Evolutionary conservation across 2,888 invertebrate genomes (phyloP).

Genomic region (Herminia tarsipennalis): DNA sequence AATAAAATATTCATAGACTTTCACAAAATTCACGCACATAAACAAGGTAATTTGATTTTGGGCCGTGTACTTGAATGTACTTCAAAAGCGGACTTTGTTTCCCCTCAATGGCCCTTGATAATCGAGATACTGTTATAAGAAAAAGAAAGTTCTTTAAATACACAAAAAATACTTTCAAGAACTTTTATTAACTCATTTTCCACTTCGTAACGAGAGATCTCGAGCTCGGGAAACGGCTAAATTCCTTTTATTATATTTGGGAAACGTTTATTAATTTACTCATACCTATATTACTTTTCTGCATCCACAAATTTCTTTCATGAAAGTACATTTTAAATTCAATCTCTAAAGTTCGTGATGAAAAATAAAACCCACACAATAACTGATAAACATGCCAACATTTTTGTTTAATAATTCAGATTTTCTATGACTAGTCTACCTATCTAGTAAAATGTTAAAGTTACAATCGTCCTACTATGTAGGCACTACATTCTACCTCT

Average conservation of each 20-base stretch:
- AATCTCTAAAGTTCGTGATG: slow-evolving; percentile 9
- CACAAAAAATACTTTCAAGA: slow-evolving; percentile 39
- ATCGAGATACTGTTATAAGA: slow-evolving; percentile 47
- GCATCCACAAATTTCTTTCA: slow-evolving; percentile 2
- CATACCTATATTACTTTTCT: slow-evolving; percentile 17
- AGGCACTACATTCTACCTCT: slow-evolving; percentile 46
- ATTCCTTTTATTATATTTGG: slow-evolving; percentile 28
- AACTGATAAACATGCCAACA: slow-evolving; percentile 62
- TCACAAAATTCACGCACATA: slow-evolving; percentile 42
- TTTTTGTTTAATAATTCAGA: slow-evolving; percentile 53
- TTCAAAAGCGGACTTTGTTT: slow-evolving; percentile 48
- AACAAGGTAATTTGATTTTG: slow-evolving; percentile 51
- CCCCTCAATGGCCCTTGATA: slow-evolving; percentile 50
- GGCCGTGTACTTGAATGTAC: slow-evolving; percentile 39
- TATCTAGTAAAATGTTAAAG: slow-evolving; percentile 41
- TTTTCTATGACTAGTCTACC: slow-evolving; percentile 47
- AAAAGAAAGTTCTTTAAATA: slow-evolving; percentile 42
- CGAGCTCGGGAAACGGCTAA: slow-evolving; percentile 19
- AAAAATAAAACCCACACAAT: slow-evolving; percentile 39
- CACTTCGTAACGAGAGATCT: slow-evolving; percentile 36
- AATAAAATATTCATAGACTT: slow-evolving; percentile 29
- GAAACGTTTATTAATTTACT: slow-evolving; percentile 36
- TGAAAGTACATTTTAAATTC: background rate
- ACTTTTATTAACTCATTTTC: slow-evolving; percentile 53
- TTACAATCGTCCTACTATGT: slow-evolving; percentile 48